Conservation (phyloP, 2,797 vertebrate species). For the Urophycis tenuis region DNA sequence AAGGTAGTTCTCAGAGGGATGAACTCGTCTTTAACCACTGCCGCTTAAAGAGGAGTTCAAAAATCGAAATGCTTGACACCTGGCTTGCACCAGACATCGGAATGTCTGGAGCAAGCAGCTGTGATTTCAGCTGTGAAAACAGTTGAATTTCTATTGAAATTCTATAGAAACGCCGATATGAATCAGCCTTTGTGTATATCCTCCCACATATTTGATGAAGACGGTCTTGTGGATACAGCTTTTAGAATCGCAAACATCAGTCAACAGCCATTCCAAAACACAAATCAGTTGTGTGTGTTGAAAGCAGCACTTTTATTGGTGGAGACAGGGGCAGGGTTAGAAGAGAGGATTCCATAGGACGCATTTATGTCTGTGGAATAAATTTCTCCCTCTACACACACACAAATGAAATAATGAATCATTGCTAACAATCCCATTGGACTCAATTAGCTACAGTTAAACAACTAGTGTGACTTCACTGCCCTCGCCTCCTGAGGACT, state of each 20-base stretch:
- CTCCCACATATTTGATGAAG: not conserved
- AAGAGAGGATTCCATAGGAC: slow-evolving; percentile 16
- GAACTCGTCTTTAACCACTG: too few species aligned
- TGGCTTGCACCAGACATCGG: too few species aligned
- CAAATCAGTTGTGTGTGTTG: not conserved
- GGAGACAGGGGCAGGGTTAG: not conserved
- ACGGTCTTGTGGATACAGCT: not conserved
- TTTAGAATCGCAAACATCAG: not conserved
- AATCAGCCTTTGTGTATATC: too few species aligned
- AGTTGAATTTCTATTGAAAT: not conserved
- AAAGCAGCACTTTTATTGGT: not conserved
- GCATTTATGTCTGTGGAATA: not conserved
- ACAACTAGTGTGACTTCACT: slow-evolving; percentile 54
- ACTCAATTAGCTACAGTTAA: slow-evolving; percentile 75
- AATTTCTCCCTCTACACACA: slow-evolving; percentile 32
- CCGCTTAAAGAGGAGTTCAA: not conserved
- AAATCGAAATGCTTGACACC: not conserved
- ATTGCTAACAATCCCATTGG: slow-evolving; percentile 63
- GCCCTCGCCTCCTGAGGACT: slow-evolving; percentile 48
- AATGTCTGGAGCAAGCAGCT: not conserved
- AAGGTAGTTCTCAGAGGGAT: not conserved
- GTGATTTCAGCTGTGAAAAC: not conserved
- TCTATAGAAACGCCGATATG: too few species aligned
- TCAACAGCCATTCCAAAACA: not conserved
- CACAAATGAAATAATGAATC: slow-evolving; percentile 32